A percentile compares a stretch with the other conserved stretches of the same genome.
These are phyloP conservation scores for Copidosoma aretas DNA, from an alignment of 2,888 invertebrate species.

Conservation along the genomic window DNA sequence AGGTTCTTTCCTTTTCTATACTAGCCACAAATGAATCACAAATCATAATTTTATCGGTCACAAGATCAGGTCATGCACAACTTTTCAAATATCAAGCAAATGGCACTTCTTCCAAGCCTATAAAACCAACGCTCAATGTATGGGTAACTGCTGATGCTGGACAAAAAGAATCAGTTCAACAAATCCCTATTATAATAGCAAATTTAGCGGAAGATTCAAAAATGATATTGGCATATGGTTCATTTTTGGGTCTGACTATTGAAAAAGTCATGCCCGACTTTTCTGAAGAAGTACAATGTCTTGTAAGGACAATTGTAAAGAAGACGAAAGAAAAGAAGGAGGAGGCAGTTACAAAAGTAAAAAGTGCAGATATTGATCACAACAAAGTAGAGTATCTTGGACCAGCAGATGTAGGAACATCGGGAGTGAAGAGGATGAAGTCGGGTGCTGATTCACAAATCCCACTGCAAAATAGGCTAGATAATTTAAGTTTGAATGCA, in stretches of 20 bases:
- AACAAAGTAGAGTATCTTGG: conserved; percentile 65
- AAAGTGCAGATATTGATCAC: conserved; percentile 58
- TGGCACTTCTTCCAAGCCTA: conserved; percentile 71
- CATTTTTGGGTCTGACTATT: conserved; percentile 50
- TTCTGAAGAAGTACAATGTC: conserved; percentile 61
- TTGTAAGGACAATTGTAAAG: conserved; percentile 62
- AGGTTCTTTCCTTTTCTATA: conserved; percentile 67
- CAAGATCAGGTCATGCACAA: conserved; percentile 80
- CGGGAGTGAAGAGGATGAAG: conserved; percentile 57
- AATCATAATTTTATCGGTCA: conserved; percentile 67
- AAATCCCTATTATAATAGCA: conserved; percentile 66
- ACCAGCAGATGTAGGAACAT: conserved; percentile 49
- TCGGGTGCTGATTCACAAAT: conserved; percentile 66
- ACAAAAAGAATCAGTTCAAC: conserved; percentile 63
- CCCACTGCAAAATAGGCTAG: conserved; percentile 82
- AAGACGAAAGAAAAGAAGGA: conserved; percentile 55
- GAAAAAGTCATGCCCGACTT: conserved; percentile 57
- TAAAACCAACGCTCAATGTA: conserved; percentile 71
- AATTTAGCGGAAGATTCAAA: conserved; percentile 53
- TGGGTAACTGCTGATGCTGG: conserved; percentile 68
- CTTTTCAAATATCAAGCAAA: conserved; percentile 79
- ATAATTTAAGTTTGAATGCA: conserved; percentile 77
- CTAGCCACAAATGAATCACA: conserved; percentile 64
- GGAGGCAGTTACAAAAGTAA: conserved; percentile 60
- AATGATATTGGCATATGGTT: conserved; percentile 55